Conservation (phyloP, 2,888 invertebrate species). For the Julus scanicus region DNA sequence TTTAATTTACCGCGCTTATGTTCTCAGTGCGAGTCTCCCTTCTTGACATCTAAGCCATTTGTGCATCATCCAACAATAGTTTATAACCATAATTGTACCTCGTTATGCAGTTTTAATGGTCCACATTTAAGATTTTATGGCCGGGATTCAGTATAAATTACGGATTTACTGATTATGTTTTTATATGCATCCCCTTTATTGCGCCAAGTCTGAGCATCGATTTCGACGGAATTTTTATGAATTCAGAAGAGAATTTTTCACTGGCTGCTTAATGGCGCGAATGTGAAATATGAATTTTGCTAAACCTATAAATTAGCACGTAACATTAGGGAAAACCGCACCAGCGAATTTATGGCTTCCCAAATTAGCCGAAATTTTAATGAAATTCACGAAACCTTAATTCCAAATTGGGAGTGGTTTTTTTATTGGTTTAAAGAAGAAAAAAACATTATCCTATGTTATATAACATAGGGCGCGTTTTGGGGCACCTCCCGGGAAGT, state of each 20-base stretch:
- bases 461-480: too few species aligned
- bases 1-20: neutral
- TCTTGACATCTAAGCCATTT: neutral
- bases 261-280: neutral
- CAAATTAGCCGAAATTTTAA: conserved; percentile 35
- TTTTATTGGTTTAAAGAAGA: neutral
- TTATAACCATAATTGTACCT: conserved; percentile 37
- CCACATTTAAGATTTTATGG: conserved; percentile 51
- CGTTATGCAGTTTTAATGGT: conserved; percentile 49
- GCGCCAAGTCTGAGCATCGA: neutral
- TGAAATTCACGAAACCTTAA: neutral
- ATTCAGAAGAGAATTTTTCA: neutral
- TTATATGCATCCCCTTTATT: neutral
- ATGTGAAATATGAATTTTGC: conserved; percentile 34
- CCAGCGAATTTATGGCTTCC: neutral
- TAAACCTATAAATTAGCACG: conserved; percentile 18
- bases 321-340: conserved; percentile 22
- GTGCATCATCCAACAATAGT: conserved; percentile 12
- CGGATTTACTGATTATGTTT: conserved; percentile 46
- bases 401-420: neutral
- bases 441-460: neutral
- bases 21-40: neutral
- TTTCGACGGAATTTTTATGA: conserved; percentile 18
- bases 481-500: too few species aligned
- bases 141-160: conserved; percentile 24